These are phyloP conservation scores for Latrodectus elegans DNA, from an alignment of 2,888 invertebrate genomes.

Conservation along the genomic window DNA sequence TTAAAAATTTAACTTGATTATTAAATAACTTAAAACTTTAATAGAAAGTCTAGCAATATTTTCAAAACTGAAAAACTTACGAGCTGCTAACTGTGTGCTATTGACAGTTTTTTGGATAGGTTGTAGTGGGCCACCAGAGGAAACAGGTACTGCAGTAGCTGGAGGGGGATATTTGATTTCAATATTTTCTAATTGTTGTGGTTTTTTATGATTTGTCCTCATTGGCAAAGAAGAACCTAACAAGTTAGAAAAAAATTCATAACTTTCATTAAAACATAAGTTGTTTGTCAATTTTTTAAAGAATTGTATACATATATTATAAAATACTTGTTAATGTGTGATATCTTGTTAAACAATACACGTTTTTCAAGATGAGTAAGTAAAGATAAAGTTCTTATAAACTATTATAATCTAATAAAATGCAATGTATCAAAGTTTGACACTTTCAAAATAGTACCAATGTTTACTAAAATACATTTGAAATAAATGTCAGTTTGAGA, in stretches of 20 bases:
- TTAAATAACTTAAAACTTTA: not conserved
- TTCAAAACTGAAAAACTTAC: slow-evolving; percentile 43
- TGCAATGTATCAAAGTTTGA: too few species aligned
- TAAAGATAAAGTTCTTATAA: too few species aligned
- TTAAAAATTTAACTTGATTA: not conserved
- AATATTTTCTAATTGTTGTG: slow-evolving; percentile 49
- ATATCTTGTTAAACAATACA: too few species aligned
- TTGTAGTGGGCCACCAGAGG: slow-evolving; percentile 62
- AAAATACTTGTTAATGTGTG: too few species aligned
- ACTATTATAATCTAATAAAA: too few species aligned
- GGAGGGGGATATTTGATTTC: slow-evolving; percentile 63
- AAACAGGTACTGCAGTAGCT: slow-evolving; percentile 46
- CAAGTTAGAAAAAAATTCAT: slow-evolving; percentile 1
- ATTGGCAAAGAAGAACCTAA: slow-evolving; percentile 58
- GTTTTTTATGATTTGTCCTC: slow-evolving; percentile 51
- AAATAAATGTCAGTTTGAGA: too few species aligned
- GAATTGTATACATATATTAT: too few species aligned
- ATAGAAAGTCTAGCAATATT: too few species aligned
- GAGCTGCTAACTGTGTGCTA: slow-evolving; percentile 50
- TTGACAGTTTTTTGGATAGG: slow-evolving; percentile 48
- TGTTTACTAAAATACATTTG: too few species aligned
- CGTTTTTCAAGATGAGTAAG: too few species aligned
- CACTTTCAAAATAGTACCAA: too few species aligned
- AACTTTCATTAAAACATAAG: not conserved
- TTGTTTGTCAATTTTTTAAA: too few species aligned